Base-by-base conservation (phyloP, 2,888 invertebrate species). In the Drosophila ustulata region DNA sequence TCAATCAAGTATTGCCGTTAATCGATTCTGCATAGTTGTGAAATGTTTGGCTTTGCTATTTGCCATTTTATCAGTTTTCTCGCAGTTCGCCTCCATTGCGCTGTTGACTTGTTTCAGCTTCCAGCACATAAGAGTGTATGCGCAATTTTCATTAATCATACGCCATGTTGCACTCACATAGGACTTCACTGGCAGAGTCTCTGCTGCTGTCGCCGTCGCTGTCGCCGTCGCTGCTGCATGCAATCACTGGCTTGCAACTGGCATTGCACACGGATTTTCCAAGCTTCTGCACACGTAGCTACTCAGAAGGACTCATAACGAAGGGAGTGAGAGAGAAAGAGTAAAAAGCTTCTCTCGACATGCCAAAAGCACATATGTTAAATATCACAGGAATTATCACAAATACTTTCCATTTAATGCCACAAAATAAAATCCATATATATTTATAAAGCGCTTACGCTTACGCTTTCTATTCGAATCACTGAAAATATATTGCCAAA, bases 241-340 rank as follows among this genome's bases (percentile, higher is more conserved):
- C 67, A 78, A 72, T 78, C 78, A 74, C 46, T 77, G 74, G 59
- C 70, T 78, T 67, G 69, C 75, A 72, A 75, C 82, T 81, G 82
- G 66, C 75, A 71, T 63, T 78, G 86, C 86, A 80, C 80, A 78
- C 71, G 76, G 78, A 79, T 83, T 83, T 86, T 86, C 83, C 83
- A 83, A 83, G 79, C 74, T 66, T 65, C 80, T 86, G 87, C 72
- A 77, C 74, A 72, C 56, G 57, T 57, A 51, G 70, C 58, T 45
- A 49, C 75, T 68, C 25, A 41, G 30, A 37, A 57, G n/a, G 30
- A 49, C 6, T 30, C 39, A 41, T n/a, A 41, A 50, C 50, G 41
- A 41, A 3, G 9, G 6, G 23, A 9, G 25, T 3, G 13, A 32
- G n/a, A 13, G 32, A 51, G 26, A 25, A 18, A 34, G 11, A 45